Evolutionary conservation across 2,888 invertebrate species (phyloP).

Genomic region (Protodeltote pygarga): DNA sequence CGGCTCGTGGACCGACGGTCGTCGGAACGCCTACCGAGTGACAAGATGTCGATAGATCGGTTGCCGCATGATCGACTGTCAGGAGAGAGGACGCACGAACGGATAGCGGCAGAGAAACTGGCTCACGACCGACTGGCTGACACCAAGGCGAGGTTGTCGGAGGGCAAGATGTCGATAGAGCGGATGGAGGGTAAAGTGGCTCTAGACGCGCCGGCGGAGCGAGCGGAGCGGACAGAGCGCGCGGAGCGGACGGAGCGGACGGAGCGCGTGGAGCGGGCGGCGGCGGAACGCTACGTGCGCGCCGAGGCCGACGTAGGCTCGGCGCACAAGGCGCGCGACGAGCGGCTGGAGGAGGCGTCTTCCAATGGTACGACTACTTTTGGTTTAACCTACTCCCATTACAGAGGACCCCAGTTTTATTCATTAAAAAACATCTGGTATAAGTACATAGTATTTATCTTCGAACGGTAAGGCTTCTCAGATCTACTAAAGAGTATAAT

Average conservation of each 20-base stretch:
- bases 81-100: slow-evolving; percentile 40
- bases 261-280: slow-evolving; percentile 49
- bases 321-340: slow-evolving; percentile 69
- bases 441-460: no score
- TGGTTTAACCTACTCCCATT: no score
- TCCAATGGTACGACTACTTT: slow-evolving; percentile 76
- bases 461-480: no score
- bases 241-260: slow-evolving; percentile 44
- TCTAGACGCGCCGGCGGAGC: slow-evolving; percentile 49
- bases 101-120: slow-evolving; percentile 38
- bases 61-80: slow-evolving; percentile 58
- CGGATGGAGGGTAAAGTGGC: slow-evolving; percentile 59
- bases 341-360: slow-evolving; percentile 70
- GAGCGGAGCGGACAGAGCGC: slow-evolving; percentile 55
- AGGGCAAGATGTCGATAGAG: slow-evolving; percentile 60
- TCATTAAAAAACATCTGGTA: no score
- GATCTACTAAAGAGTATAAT: no score
- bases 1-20: slow-evolving; percentile 49
- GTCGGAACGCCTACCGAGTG: slow-evolving; percentile 53
- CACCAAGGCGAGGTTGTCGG: slow-evolving; percentile 56
- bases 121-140: slow-evolving; percentile 47
- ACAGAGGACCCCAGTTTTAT: no score
- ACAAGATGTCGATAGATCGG: slow-evolving; percentile 56
- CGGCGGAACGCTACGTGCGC: slow-evolving; percentile 65
- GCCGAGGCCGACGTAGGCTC: slow-evolving; percentile 82